A percentile compares a stretch with the other conserved stretches of the same genome.
Conservation (phyloP, 2,888 invertebrate genomes). For the Pseudolycoriella hygida region DNA sequence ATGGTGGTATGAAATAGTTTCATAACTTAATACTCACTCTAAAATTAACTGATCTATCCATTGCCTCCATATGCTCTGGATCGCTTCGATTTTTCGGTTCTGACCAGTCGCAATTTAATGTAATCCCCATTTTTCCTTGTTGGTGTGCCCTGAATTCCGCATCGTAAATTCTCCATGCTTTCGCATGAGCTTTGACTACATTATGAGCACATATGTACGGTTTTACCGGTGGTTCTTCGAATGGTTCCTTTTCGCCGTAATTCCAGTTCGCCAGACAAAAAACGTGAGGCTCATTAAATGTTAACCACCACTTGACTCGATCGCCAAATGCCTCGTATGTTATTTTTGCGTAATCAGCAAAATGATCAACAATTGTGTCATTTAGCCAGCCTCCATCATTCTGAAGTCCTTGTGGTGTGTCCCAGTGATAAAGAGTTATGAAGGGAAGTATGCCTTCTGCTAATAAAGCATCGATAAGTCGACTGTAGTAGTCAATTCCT, state of each 20-base stretch:
- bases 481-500: conserved; percentile 14
- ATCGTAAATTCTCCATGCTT: conserved; percentile 9
- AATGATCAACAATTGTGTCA: conserved; percentile 43
- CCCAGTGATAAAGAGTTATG: conserved; percentile 56
- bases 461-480: conserved; percentile 37
- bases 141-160: too few species aligned
- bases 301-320: conserved; percentile 32
- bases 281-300: neutral
- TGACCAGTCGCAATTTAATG: conserved; percentile 35
- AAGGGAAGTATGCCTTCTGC: conserved; percentile 41
- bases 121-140: conserved; percentile 40
- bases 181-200: neutral
- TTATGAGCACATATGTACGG: neutral
- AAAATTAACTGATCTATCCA: conserved; percentile 39
- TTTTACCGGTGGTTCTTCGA: neutral
- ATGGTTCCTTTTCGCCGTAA: neutral
- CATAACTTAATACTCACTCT: too few species aligned
- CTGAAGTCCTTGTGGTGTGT: conserved; percentile 44
- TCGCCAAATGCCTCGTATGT: conserved; percentile 41
- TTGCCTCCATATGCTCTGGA: conserved; percentile 36
- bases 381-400: conserved; percentile 51
- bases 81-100: conserved; percentile 35
- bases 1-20: too few species aligned
- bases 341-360: conserved; percentile 42
- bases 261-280: neutral